phyloP scores from a whole-genome alignment of 1,140 invertebrate genomes.

The Apis mellifera region DNA sequence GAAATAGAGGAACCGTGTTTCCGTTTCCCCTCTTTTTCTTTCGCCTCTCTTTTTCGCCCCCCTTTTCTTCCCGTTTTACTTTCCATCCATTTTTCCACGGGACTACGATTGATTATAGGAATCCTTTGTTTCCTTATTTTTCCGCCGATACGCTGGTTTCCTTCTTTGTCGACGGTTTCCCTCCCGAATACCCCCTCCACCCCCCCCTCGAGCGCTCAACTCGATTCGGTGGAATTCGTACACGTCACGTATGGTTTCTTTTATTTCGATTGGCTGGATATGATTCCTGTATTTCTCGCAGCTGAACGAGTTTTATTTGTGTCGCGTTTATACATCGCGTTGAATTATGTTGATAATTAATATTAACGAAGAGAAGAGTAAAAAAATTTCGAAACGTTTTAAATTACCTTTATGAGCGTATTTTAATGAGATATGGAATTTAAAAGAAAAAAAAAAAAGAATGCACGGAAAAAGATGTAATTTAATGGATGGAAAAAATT shows the following conservation, averaged over 20 bases:
- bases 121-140: conserved; percentile 40
- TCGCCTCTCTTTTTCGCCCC: too few relatives aligned
- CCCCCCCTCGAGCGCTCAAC: not conserved
- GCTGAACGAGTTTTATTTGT: too few relatives aligned
- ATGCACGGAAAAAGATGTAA: too few relatives aligned
- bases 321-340: too few relatives aligned
- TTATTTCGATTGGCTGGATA: not conserved
- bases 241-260: conserved; percentile 9
- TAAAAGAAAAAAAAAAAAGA: too few relatives aligned
- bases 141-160: conserved; percentile 11
- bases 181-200: conserved; percentile 7
- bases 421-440: too few relatives aligned
- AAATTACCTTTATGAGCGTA: too few relatives aligned
- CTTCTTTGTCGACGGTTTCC: not conserved
- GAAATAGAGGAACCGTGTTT: not conserved
- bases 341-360: too few relatives aligned
- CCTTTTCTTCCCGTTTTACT: not conserved
- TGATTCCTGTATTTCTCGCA: too few relatives aligned
- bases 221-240: conserved; percentile 4
- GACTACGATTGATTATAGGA: not conserved
- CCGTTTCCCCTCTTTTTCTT: not conserved
- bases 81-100: not conserved
- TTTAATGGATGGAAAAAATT: too few relatives aligned
- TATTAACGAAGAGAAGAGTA: too few relatives aligned
- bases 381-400: too few relatives aligned